Conservation (phyloP, 2,888 invertebrate species). For the Hydrotaea diabolus region DNA sequence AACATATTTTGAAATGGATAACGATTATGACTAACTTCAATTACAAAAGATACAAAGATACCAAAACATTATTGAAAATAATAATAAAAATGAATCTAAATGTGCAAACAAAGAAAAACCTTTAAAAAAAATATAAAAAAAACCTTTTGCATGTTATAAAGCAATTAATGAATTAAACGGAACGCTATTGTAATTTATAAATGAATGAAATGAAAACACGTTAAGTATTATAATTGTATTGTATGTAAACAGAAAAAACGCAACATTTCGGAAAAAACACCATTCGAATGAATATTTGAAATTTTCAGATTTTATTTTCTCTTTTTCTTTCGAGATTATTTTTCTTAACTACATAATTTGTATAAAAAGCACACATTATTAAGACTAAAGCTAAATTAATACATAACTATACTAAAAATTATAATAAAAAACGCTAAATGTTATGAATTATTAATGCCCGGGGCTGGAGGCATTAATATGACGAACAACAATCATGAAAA, state of each 20-base stretch:
- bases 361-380: slow-evolving; percentile 31
- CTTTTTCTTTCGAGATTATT: not conserved
- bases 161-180: slow-evolving; percentile 44
- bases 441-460: slow-evolving; percentile 58
- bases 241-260: not conserved
- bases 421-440: slow-evolving; percentile 40
- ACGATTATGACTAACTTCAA: not conserved
- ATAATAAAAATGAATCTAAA: not conserved
- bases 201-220: slow-evolving; percentile 9
- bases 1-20: not conserved
- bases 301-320: not conserved
- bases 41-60: not conserved
- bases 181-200: slow-evolving; percentile 14
- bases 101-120: not conserved
- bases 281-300: not conserved
- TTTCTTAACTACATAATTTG: not conserved
- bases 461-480: slow-evolving; percentile 64
- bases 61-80: not conserved
- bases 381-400: slow-evolving; percentile 45
- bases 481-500: not conserved
- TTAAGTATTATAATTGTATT: not conserved
- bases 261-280: not conserved
- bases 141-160: slow-evolving; percentile 58
- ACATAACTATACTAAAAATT: not conserved
- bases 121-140: slow-evolving; percentile 5